Evolutionary conservation across 2,888 invertebrate genomes (phyloP), one percentile per base, ranked within the genome.

Genomic region (Apamea crenata): DNA sequence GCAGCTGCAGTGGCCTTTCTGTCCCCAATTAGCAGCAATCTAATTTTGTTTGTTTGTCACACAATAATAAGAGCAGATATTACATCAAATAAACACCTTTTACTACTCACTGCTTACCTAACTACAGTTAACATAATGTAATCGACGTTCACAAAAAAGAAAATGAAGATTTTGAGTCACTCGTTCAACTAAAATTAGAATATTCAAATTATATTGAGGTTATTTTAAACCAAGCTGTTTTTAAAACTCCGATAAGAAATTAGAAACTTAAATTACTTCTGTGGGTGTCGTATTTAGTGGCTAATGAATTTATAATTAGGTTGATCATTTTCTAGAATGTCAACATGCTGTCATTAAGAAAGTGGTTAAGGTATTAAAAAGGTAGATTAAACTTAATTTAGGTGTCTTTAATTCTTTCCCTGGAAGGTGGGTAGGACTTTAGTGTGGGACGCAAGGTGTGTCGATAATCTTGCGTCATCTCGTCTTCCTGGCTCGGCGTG

Each of bases 61-160:
- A 12, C 53, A 53, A 10, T n/a, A 25, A 4, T 56, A n/a, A 6
- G n/a, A 40, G 7, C n/a, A 65, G 21, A 21, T n/a, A 69, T 73
- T 73, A 44, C 70, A 25, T 44, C 16, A 73, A 73, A 6, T 25
- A 32, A 78, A 59, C 66, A 25, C 32, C 50, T 84, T 61, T 84
- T 84, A 61, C 14, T 36, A 47, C 65, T 8, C 40, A 61, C 21
- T 7, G 44, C 65, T 83, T 87, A 83, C 69, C 32, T 87, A 87
- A 84, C 67, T 6, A 1, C 7, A 65, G 70, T 61, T 40, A 78
- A 59, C 44, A 32, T 71, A 59, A 79, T 29, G 56, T 44, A 71
- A 71, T 36, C 21, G 59, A 74, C 84, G 53, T 84, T 83, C 67
- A 87, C 80, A 50, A 87, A 87, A 87, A 74, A 29, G 21, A 32